A percentile compares a stretch with the other conserved stretches of the same genome.
Conservation (phyloP, 2,113 vertebrate species). For the Clupea harengus region DNA sequence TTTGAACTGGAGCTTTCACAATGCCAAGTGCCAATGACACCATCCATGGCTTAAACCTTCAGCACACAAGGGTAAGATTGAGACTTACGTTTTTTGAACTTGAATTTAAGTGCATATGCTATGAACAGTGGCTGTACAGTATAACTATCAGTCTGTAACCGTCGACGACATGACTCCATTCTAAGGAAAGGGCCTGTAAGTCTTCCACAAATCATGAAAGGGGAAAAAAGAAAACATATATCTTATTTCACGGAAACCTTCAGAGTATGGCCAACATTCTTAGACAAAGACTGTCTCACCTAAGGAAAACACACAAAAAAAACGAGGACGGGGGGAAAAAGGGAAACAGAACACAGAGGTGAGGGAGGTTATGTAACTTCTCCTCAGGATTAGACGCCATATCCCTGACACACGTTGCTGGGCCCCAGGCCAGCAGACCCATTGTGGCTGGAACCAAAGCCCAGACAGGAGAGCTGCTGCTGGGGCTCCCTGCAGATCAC, state of each 20-base stretch:
- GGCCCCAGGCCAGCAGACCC: slow-evolving; percentile 53
- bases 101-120: not conserved
- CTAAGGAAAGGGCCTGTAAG: not conserved
- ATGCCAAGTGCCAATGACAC: slow-evolving; percentile 4
- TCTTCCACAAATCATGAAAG: not conserved
- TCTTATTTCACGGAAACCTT: not conserved
- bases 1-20: slow-evolving; percentile 4
- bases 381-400: slow-evolving; percentile 47
- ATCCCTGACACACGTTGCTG: slow-evolving; percentile 56
- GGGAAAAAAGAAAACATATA: slow-evolving; percentile 10
- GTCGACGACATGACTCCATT: not conserved
- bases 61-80: not conserved
- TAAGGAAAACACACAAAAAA: slow-evolving; percentile 24
- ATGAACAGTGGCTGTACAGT: not conserved
- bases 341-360: slow-evolving; percentile 32
- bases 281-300: slow-evolving; percentile 24
- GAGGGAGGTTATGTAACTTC: slow-evolving; percentile 54
- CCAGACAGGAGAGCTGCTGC: slow-evolving; percentile 57
- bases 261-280: slow-evolving; percentile 23
- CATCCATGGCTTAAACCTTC: not conserved
- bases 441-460: slow-evolving; percentile 54
- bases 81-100: not conserved
- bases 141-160: not conserved
- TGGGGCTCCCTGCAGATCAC: slow-evolving; percentile 51
- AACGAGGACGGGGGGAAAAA: slow-evolving; percentile 11